These are phyloP conservation scores for Drosophila pachea DNA, from an alignment of 1,140 invertebrate species.

Conservation along the genomic window DNA sequence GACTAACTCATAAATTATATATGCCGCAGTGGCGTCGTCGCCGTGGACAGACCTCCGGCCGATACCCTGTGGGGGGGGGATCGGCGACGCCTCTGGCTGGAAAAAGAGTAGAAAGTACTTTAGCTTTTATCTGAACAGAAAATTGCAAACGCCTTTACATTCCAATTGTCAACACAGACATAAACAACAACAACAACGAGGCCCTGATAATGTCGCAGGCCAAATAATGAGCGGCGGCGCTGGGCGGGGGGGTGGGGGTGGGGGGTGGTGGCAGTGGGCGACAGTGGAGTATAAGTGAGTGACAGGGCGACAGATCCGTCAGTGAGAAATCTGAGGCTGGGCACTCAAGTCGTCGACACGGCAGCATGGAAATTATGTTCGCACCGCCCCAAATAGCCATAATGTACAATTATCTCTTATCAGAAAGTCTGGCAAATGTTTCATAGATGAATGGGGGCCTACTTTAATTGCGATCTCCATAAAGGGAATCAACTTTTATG, in stretches of 20 bases:
- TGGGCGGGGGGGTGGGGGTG: neutral
- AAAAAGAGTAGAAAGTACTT: constrained; percentile 40
- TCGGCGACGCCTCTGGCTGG: constrained; percentile 1
- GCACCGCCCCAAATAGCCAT: constrained; percentile 28
- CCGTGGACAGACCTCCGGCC: too few species aligned
- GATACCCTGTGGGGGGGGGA: too few species aligned
- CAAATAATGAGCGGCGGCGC: constrained; percentile 17
- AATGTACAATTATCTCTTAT: constrained; percentile 48
- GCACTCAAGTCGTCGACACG: constrained; percentile 36
- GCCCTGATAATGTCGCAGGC: constrained; percentile 38
- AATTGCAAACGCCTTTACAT: constrained; percentile 36
- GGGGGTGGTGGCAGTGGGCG: too few species aligned
- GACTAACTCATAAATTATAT: constrained; percentile 45
- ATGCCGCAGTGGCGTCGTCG: constrained; percentile 30
- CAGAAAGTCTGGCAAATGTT: constrained; percentile 36
- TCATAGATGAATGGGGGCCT: constrained; percentile 45
- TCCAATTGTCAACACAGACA: constrained; percentile 39
- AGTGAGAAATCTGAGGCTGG: neutral
- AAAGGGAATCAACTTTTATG: constrained; percentile 48
- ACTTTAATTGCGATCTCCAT: constrained; percentile 39
- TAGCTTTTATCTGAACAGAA: constrained; percentile 41
- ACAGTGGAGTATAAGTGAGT: neutral
- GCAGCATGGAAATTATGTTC: constrained; percentile 44
- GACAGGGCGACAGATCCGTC: neutral
- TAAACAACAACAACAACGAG: too few species aligned